Evolutionary conservation across 2,888 invertebrate genomes (phyloP).

Genomic region (Oxytorus armatus): DNA sequence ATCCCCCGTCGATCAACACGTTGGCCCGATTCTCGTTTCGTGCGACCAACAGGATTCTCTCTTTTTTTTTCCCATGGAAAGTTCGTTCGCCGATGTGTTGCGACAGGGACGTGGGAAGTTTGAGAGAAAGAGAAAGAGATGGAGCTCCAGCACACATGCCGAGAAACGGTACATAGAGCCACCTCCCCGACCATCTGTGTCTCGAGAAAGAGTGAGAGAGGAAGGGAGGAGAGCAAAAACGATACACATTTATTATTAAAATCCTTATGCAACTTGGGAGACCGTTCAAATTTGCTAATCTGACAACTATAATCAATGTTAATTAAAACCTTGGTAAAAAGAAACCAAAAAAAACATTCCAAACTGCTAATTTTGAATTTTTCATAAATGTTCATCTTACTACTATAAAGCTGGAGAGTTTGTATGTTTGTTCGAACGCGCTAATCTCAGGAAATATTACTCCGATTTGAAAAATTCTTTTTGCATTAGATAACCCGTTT

Average conservation of each 20-base stretch:
- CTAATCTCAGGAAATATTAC: too few species aligned
- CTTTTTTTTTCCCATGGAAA: constrained; percentile 61
- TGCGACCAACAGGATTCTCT: constrained; percentile 36
- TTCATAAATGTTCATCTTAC: neutral
- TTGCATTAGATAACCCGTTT: too few species aligned
- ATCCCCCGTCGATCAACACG: constrained; percentile 73
- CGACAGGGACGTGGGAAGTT: constrained; percentile 79
- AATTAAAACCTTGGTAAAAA: neutral
- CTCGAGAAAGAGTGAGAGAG: constrained; percentile 59
- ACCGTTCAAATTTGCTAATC: neutral
- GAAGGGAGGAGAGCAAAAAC: constrained; percentile 47
- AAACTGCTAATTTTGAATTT: neutral
- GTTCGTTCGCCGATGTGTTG: constrained; percentile 35
- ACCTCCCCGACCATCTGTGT: constrained; percentile 72
- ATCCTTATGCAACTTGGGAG: constrained; percentile 19
- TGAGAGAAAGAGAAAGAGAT: constrained; percentile 20
- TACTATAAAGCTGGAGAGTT: too few species aligned
- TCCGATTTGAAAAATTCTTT: too few species aligned
- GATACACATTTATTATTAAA: constrained; percentile 50
- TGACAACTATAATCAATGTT: constrained; percentile 11
- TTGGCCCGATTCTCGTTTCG: constrained; percentile 63
- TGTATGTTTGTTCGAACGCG: too few species aligned
- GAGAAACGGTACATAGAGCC: constrained; percentile 74
- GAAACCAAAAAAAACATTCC: neutral
- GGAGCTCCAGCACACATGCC: constrained; percentile 75